A percentile compares a stretch with the other conserved stretches of the same genome.
Conservation (phyloP, 2,888 invertebrate species). For the Schizotus pectinicornis region DNA sequence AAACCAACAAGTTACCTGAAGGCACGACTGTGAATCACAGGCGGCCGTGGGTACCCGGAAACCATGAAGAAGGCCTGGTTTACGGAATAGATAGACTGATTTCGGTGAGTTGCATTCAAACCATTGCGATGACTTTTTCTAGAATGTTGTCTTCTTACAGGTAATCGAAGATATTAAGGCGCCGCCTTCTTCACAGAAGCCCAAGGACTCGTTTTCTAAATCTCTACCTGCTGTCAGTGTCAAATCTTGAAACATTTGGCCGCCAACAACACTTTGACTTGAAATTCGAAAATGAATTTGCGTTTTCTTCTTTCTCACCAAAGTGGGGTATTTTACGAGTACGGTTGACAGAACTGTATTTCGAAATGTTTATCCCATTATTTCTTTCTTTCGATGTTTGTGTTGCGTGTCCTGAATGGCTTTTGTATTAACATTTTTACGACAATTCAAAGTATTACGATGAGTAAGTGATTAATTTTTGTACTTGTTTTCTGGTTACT, state of each 20-base stretch:
- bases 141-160: slow-evolving; percentile 40
- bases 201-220: slow-evolving; percentile 41
- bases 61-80: slow-evolving; percentile 95
- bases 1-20: slow-evolving; percentile 79
- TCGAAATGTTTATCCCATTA: slow-evolving; percentile 1
- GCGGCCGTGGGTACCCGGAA: slow-evolving; percentile 87
- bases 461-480: slow-evolving; percentile 31
- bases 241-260: slow-evolving; percentile 39
- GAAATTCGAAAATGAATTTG: not conserved
- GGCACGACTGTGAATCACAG: slow-evolving; percentile 78
- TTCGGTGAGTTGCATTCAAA: slow-evolving; percentile 60
- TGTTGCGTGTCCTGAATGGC: slow-evolving; percentile 32
- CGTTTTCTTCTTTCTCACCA: not conserved
- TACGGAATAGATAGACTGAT: slow-evolving; percentile 92
- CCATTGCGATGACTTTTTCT: not conserved
- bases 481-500: slow-evolving; percentile 28
- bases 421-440: slow-evolving; percentile 33
- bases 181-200: slow-evolving; percentile 28
- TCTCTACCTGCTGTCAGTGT: slow-evolving; percentile 49
- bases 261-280: not conserved
- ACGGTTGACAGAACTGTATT: not conserved
- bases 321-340: not conserved
- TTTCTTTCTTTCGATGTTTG: slow-evolving; percentile 25
- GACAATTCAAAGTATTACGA: slow-evolving; percentile 35
- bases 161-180: slow-evolving; percentile 43